Conservation (phyloP, 1,140 invertebrate genomes). For the Sarcophaga bullata region DNA sequence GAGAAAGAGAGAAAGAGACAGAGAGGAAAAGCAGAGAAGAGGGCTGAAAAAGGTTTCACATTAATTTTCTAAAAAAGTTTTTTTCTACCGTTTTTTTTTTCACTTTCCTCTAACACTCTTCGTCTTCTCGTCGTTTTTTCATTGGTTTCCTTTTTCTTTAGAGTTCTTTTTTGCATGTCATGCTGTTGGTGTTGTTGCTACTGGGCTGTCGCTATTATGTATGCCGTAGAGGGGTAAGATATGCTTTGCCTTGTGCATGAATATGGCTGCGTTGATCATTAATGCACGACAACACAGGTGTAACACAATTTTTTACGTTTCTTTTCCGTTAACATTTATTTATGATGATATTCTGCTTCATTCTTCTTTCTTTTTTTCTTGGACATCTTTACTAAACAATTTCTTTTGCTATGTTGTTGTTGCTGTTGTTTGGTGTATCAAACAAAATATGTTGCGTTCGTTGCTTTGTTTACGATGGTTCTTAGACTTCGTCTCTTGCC, state of each 20-base stretch:
- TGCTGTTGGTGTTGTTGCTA: background rate
- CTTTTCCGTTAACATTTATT: conserved; percentile 22
- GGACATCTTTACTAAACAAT: too few species aligned
- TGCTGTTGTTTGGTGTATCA: background rate
- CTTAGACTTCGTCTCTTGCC: background rate
- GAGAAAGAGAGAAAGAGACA: too few species aligned
- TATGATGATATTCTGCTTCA: background rate
- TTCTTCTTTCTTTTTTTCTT: background rate
- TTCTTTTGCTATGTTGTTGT: too few species aligned
- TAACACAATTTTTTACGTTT: conserved; percentile 26
- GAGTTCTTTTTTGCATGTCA: background rate
- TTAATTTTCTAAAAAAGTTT: background rate
- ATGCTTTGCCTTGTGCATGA: background rate
- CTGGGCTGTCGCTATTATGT: background rate
- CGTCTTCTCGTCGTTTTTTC: background rate
- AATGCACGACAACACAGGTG: background rate
- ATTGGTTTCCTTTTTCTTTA: background rate
- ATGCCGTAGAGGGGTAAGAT: too few species aligned
- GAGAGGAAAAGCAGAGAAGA: too few species aligned
- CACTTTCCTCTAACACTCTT: background rate
- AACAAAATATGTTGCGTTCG: conserved; percentile 5
- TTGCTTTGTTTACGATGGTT: conserved; percentile 5
- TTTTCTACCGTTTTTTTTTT: background rate
- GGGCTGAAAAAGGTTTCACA: background rate
- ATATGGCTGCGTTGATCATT: background rate